These are phyloP conservation scores for Caretta caretta DNA, from an alignment of 2,113 vertebrate genomes.

Conservation along the genomic window DNA sequence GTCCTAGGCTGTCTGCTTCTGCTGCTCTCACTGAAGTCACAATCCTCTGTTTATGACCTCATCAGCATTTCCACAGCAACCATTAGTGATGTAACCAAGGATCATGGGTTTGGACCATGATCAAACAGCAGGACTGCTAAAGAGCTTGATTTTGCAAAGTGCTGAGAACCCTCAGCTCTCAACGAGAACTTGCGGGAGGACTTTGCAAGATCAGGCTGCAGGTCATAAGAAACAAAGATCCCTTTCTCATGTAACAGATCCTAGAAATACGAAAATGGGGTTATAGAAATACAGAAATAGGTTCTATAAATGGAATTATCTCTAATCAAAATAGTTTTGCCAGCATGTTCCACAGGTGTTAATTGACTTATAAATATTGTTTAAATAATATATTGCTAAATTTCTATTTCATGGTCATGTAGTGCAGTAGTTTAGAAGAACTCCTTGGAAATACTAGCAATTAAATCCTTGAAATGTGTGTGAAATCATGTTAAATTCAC, in stretches of 20 bases:
- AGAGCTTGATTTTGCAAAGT: neutral
- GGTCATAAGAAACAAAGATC: neutral
- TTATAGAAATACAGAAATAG: neutral
- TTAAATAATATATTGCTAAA: neutral
- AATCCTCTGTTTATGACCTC: neutral
- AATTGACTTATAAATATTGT: neutral
- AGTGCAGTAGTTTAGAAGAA: neutral
- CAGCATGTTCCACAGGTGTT: neutral
- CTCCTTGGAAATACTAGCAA: neutral
- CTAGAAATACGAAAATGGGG: rapidly evolving
- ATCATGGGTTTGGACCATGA: neutral
- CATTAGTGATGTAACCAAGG: neutral
- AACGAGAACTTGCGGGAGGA: neutral
- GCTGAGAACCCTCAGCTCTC: neutral
- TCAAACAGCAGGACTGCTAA: neutral
- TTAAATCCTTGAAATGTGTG: neutral
- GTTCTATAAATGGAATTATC: neutral
- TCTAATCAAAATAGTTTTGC: neutral
- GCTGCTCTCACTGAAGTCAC: neutral
- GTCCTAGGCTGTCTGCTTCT: neutral
- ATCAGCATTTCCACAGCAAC: neutral
- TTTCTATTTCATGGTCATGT: neutral
- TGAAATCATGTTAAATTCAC: neutral
- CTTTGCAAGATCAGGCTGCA: neutral
- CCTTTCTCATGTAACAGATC: rapidly evolving